Evolutionary conservation across 2,797 vertebrate genomes (phyloP).

Genomic region (Liasis olivaceus): DNA sequence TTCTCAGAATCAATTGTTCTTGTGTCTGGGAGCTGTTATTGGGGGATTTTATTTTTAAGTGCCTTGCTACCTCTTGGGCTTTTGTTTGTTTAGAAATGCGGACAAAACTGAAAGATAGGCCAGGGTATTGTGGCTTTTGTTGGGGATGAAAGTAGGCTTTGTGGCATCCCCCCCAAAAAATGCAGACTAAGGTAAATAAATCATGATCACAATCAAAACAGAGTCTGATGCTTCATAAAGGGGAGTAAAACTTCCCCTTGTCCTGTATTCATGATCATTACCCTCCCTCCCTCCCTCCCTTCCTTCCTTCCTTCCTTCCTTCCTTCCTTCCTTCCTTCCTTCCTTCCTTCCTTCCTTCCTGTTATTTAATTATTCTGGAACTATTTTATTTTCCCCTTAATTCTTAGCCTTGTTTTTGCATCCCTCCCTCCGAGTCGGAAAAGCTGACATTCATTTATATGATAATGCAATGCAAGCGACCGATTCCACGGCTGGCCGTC

Average conservation of each 20-base stretch:
- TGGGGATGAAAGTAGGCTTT: no score
- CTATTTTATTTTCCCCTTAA: neutral
- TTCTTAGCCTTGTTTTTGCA: neutral
- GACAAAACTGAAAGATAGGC: no score
- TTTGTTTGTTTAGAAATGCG: neutral
- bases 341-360: no score
- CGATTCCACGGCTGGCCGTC: constrained; percentile 53
- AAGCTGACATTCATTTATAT: constrained; percentile 7
- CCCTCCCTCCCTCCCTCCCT: neutral
- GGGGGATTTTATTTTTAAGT: neutral
- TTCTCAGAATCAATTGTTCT: neutral
- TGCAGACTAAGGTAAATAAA: neutral
- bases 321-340: neutral
- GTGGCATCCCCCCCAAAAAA: neutral
- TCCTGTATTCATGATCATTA: neutral
- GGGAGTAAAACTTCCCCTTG: neutral
- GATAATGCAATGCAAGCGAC: constrained; percentile 30
- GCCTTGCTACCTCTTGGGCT: neutral
- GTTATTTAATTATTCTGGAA: constrained; percentile 4
- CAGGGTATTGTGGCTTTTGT: neutral
- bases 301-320: no score
- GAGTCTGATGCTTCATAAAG: neutral
- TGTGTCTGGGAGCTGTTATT: neutral
- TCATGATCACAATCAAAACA: neutral
- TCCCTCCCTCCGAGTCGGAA: neutral